Percentiles rank a stretch among this genome's conserved stretches.
phyloP scores from a whole-genome alignment of 2,888 invertebrate genomes.

The Lithosia quadra region DNA sequence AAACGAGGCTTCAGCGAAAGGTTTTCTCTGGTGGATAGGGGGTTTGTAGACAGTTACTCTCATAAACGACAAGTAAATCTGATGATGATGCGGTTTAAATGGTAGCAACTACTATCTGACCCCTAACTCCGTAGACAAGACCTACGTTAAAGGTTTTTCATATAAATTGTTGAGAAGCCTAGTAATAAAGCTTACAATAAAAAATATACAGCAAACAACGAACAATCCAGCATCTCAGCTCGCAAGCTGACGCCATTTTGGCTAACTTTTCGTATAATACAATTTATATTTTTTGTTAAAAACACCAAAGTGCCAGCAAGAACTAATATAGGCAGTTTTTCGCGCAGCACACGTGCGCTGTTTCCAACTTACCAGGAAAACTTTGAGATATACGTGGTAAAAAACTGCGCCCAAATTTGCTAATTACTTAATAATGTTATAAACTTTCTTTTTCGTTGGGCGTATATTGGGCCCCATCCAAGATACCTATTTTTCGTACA shows the following conservation, averaged over 20 bases:
- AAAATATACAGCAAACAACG: neutral
- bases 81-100: too few species aligned
- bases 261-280: neutral
- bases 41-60: too few species aligned
- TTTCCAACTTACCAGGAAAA: neutral
- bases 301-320: neutral
- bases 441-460: too few species aligned
- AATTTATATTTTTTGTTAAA: slow-evolving; percentile 1
- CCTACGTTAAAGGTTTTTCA: neutral
- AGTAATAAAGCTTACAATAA: too few species aligned
- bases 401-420: neutral
- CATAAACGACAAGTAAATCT: too few species aligned
- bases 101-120: too few species aligned
- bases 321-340: neutral
- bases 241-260: neutral
- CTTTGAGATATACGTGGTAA: neutral
- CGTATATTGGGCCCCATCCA: too few species aligned
- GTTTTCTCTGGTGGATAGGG: too few species aligned
- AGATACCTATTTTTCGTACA: too few species aligned
- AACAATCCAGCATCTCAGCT: neutral
- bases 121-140: neutral
- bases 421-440: neutral
- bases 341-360: neutral
- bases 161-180: neutral
- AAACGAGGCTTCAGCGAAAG: too few species aligned